Conservation (phyloP, 2,113 vertebrate species). For the Menidia beryllina region DNA sequence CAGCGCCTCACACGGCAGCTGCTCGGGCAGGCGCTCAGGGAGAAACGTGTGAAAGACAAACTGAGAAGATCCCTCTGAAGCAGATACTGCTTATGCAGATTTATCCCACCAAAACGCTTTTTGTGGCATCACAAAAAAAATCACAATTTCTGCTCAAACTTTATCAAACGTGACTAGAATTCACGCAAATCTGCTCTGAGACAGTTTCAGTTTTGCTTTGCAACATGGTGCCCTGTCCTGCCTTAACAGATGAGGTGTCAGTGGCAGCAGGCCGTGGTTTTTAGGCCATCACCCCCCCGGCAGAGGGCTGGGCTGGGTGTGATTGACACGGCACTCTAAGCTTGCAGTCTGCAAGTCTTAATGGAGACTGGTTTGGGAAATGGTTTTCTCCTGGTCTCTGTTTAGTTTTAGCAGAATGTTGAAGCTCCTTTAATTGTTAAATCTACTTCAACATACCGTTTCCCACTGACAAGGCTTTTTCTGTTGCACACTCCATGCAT, state of each 20-base stretch:
- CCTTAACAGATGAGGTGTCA: neutral
- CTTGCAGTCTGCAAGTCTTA: neutral
- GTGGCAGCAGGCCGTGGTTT: neutral
- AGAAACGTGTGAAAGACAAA: slow-evolving; percentile 17
- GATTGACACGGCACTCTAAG: neutral
- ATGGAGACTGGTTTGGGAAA: too few relatives aligned
- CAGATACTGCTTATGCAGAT: slow-evolving; percentile 16
- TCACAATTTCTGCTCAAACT: neutral
- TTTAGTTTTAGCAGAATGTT: too few relatives aligned
- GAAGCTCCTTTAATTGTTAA: too few relatives aligned
- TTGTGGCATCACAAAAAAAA: too few relatives aligned
- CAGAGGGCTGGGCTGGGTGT: neutral
- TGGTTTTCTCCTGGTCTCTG: too few relatives aligned
- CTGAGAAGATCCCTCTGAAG: neutral
- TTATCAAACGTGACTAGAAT: neutral
- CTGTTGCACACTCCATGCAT: too few relatives aligned
- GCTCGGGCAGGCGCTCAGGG: slow-evolving; percentile 62
- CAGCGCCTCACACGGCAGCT: slow-evolving; percentile 75
- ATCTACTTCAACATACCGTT: too few relatives aligned
- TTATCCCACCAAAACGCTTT: neutral
- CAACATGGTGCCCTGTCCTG: neutral
- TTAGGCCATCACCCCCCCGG: neutral
- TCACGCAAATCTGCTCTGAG: neutral
- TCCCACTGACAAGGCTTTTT: too few relatives aligned
- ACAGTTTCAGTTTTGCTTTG: neutral